Evolutionary conservation across 2,797 vertebrate species (phyloP), one percentile per base, ranked within the genome.

Genomic region (Amblyopsis hoosieri): DNA sequence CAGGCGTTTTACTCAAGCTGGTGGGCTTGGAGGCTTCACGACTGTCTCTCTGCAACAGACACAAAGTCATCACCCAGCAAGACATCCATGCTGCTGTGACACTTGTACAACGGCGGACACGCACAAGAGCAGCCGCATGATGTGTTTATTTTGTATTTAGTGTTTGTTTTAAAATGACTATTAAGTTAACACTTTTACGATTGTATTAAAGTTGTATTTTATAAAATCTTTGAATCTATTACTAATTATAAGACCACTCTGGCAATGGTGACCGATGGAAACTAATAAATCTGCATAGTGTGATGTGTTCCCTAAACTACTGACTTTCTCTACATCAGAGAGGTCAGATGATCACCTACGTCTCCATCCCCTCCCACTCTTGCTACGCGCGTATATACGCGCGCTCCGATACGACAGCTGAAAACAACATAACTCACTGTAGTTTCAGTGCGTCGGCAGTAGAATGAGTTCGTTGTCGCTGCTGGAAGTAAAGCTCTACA

Each of bases 21-120:
- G 81, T 93, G 71, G 77, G 84, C 49, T 49, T 10, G 0, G 92
- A 93, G 74, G 91, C 91, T 0, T 84, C 82, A 11, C 82, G 88
- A 4, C 64, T 92, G 46, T 91, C 91, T 0, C 67, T 29, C 45
- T 66, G 12, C 60, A 91, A 86, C 73, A 62, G 90, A 8, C 53
- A 62, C 0, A 67, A 82, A 48, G 59, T 74, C 13, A 67, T 93
- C 72, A 91, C 91, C 0, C 14, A 54, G 14, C 64, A 59, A 54
- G 92, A 92, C 65, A 15, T 93, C 58, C 7, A 46, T 1, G 67
- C 80, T 29, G 92, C 92, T 0, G 56, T 86, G 12, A 2, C 58
- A 2, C 62, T 61, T 0, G 17, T 91, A 2, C 71, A 46, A 5
- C 54, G 0, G 52, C 81, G 33, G 64, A 79, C 63, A 29, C 1